phyloP scores from a whole-genome alignment of 1,140 invertebrate species.

The Drosophila ananassae region DNA sequence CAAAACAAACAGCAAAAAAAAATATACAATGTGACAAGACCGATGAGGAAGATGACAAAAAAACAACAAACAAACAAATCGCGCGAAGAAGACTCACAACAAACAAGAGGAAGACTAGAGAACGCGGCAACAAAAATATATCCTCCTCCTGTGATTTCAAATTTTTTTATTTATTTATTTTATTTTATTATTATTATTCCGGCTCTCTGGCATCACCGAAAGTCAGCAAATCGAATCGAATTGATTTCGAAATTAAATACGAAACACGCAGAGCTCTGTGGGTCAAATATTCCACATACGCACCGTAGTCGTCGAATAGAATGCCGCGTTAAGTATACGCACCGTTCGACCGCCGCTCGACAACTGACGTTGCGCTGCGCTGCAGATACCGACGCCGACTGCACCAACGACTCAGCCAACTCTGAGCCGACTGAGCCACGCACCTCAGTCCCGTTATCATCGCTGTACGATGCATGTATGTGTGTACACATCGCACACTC shows the following conservation, averaged over 20 bases:
- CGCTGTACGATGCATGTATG: not conserved
- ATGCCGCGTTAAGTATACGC: conserved; percentile 30
- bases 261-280: conserved; percentile 53
- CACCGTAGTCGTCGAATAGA: conserved; percentile 17
- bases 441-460: conserved; percentile 5
- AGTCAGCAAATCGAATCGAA: not conserved
- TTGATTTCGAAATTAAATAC: not conserved
- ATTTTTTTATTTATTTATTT: not conserved
- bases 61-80: conserved; percentile 8
- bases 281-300: conserved; percentile 53
- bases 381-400: conserved; percentile 77
- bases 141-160: not conserved
- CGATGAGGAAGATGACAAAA: conserved; percentile 3
- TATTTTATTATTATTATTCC: not conserved
- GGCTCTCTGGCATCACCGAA: not conserved
- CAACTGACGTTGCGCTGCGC: conserved; percentile 33
- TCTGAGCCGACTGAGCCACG: conserved; percentile 52
- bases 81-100: conserved; percentile 49
- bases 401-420: conserved; percentile 39
- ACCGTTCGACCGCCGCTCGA: conserved; percentile 29
- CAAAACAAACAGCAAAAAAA: conserved; percentile 32
- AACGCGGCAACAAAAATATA: conserved; percentile 15
- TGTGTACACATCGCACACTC: not conserved
- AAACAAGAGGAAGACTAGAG: conserved; percentile 34
- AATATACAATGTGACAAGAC: conserved; percentile 4